Conservation (phyloP, 2,113 vertebrate genomes). For the Scopus umbretta region DNA sequence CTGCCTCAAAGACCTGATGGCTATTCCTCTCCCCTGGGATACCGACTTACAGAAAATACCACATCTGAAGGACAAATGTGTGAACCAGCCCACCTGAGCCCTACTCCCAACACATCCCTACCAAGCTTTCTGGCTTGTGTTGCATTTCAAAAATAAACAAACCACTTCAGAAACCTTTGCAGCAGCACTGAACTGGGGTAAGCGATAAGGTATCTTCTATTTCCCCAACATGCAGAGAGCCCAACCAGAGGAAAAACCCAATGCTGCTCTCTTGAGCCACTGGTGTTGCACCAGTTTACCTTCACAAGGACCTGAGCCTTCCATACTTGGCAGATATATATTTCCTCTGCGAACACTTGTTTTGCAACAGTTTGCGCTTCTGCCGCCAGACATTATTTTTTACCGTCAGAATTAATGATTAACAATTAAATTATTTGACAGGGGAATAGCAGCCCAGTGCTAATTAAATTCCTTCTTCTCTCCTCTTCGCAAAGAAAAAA, state of each 20-base stretch:
- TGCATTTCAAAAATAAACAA: not conserved
- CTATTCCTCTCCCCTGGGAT: not conserved
- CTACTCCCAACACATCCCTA: not conserved
- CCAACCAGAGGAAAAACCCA: not conserved
- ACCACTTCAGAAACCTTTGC: not conserved
- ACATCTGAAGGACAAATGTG: not conserved
- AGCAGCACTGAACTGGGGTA: not conserved
- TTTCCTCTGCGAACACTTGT: not conserved
- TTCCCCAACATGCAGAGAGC: not conserved
- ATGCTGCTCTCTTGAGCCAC: not conserved
- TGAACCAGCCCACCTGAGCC: not conserved
- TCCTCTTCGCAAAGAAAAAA: not conserved
- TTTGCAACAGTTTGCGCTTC: not conserved
- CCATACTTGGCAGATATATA: not conserved
- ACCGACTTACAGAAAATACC: not conserved
- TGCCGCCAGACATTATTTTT: not conserved
- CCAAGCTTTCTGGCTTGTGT: not conserved
- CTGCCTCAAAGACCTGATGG: not conserved
- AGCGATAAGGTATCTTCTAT: not conserved
- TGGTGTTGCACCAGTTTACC: not conserved
- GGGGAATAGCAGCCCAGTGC: not conserved
- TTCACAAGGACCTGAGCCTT: not conserved
- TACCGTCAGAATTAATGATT: slow-evolving; percentile 38
- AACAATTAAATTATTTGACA: slow-evolving; percentile 43
- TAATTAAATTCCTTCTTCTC: slow-evolving; percentile 37